Evolutionary conservation across 2,113 vertebrate species (phyloP), one percentile per base, ranked within the genome.

Genomic region (Theristicus caerulescens): DNA sequence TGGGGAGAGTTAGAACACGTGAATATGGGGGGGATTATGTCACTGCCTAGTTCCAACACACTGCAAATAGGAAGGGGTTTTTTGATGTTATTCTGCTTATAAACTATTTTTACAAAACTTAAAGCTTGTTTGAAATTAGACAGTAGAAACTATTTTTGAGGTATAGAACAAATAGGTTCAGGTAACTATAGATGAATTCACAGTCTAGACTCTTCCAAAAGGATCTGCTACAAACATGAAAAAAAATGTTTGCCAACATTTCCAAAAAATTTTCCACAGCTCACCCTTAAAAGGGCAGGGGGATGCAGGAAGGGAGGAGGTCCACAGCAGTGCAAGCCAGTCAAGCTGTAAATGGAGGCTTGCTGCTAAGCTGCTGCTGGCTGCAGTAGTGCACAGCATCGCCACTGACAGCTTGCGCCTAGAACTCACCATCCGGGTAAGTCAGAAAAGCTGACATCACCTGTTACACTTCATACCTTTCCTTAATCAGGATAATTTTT

Each of bases 221-320:
- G 13, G 12, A 55, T 47, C 67, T 15, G 2, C 59, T 47, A 44
- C 13, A 58, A 62, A 52, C 5, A 22, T 7, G 5, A 32, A 38
- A 58, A 65, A 46, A 20, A 2, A 36, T 0, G 5, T 49, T 57
- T 1, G 0, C 8, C 34, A 61, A 2, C 12, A 8, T 29, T 42
- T 42, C 32, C 13, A 21, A 27, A 34, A 36, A 20, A 5, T 15
- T 31, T 65, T 69, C 27, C 16, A 78, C 12, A 3, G 14, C 31
- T 86, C 16, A 52, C 11, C n/a, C 49, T 44, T 64, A 18, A 16
- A 66, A 67, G 32, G 26, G 10, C 11, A 15, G 31, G 24, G 36
- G 17, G 59, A 46, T 1, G 4, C 0, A 2, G 34, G 31, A 38
- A 8, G 32, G n/a, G 14, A 71, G 34, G 12, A 61, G 51, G 19